phyloP scores from a whole-genome alignment of 2,888 invertebrate species.

The Caenorhabditis angaria region DNA sequence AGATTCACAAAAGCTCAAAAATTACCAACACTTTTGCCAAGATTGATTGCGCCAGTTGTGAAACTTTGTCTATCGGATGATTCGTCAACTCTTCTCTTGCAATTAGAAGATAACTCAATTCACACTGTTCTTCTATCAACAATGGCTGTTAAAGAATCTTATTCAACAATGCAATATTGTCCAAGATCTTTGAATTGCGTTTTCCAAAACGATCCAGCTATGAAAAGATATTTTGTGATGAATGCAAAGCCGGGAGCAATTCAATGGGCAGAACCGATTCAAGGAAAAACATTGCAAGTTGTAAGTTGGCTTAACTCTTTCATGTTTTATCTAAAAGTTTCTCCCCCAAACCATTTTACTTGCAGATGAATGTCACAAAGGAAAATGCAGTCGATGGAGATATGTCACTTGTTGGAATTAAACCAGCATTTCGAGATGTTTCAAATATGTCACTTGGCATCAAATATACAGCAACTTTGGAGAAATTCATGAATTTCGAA shows the following conservation, averaged over 20 bases:
- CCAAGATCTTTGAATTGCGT: conserved; percentile 37
- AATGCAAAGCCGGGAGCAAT: conserved; percentile 59
- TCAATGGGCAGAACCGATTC: conserved; percentile 60
- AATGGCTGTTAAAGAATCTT: conserved; percentile 50
- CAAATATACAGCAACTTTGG: conserved; percentile 27
- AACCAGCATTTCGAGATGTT: conserved; percentile 32
- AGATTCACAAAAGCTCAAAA: conserved; percentile 33
- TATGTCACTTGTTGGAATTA: conserved; percentile 34
- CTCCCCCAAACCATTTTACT: neutral
- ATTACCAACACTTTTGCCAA: conserved; percentile 37
- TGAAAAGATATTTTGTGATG: conserved; percentile 44
- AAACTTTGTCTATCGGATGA: conserved; percentile 34
- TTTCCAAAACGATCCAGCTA: conserved; percentile 48
- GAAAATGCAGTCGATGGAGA: conserved; percentile 50
- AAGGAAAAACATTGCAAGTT: neutral
- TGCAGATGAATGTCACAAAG: conserved; percentile 37
- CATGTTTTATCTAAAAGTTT: neutral
- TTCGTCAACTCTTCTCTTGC: conserved; percentile 31
- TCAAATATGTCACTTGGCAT: conserved; percentile 13
- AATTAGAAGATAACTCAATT: conserved; percentile 59
- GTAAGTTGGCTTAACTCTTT: too few relatives aligned
- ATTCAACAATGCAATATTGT: conserved; percentile 36
- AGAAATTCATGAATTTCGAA: conserved; percentile 33
- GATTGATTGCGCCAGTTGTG: conserved; percentile 41
- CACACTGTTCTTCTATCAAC: conserved; percentile 53